Evolutionary conservation across 37 sponge, comb jelly and placozoan species (phyloP).

Genomic region (Spongilla lacustris): DNA sequence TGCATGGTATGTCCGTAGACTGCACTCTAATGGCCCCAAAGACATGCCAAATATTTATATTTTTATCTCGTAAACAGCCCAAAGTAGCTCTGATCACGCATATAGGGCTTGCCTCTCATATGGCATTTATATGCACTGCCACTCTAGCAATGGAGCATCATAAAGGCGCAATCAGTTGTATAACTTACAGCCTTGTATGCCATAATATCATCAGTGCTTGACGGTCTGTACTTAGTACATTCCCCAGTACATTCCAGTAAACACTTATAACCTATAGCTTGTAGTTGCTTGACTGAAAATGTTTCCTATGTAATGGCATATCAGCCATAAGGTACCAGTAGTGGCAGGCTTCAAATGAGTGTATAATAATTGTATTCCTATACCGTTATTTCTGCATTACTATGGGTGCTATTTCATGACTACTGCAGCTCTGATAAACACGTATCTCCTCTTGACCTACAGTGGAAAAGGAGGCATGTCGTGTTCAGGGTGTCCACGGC

Average conservation of each 20-base stretch:
- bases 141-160: background rate
- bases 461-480: slow-evolving; percentile 58
- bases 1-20: background rate
- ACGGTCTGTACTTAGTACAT: background rate
- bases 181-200: background rate
- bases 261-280: too few species aligned
- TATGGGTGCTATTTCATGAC: too few species aligned
- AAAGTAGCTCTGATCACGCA: too few species aligned
- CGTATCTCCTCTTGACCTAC: background rate
- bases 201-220: background rate
- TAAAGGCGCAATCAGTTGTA: too few species aligned
- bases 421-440: too few species aligned
- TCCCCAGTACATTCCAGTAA: background rate
- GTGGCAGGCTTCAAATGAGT: background rate
- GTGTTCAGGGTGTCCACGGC: slow-evolving; percentile 55
- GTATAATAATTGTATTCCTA: too few species aligned
- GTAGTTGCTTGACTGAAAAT: too few species aligned
- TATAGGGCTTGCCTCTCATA: too few species aligned
- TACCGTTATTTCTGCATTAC: too few species aligned
- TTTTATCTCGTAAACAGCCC: background rate
- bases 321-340: too few species aligned
- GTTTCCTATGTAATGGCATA: too few species aligned
- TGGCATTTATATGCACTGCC: background rate
- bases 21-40: background rate
- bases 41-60: background rate